Base-by-base conservation (phyloP, 1,140 invertebrate genomes). In the Bombus huntii region DNA sequence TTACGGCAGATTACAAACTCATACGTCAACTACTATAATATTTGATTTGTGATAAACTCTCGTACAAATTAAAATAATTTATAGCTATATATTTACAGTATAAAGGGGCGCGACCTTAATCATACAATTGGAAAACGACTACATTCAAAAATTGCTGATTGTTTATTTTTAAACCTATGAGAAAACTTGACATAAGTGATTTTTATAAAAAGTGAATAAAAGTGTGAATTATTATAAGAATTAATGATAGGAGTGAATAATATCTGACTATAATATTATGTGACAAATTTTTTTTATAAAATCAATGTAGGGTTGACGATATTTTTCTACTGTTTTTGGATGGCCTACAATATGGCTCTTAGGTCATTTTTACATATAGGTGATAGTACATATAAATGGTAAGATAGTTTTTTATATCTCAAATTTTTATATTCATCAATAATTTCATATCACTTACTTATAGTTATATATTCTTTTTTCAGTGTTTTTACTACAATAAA, bases 341-440 rank as follows among this genome's bases (percentile, higher is more conserved):
- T 68, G 47, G 18, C 28, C 13, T 59, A 25, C 59, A 86, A 34
- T 25, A 94, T 94, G 92, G 90, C 91, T 42, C 59, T 84, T 28
- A 91, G 88, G 70, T 87, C 90, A 44, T 87, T 93, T 66, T 83
- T 94, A 74, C 74, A 86, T 75, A 85, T 93, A 62, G 78, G 86
- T 65, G 81, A 91, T 85, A 66, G 87, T 31, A 75, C 88, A 13
- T 87, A 76, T 68, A 93, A 76, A 93, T 93, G 92, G 93, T 94
- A 90, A 90, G 77, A 62, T 9, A 47, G 12, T 15, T 81, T 84
- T 53, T 47, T 8, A 42, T 79, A n/a, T 68, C 18, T 1, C 5
- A 53, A 34, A 25, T 9, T 53, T 0, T 34, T 25, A n/a, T 8
- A 28, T 44, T 6, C 1, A 72, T 42, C 2, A 31, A 31, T 13